Percentiles rank a stretch among this genome's conserved stretches.
Evolutionary conservation across 1,140 invertebrate genomes (phyloP).

Genomic region (Elymnias hypermnestra): DNA sequence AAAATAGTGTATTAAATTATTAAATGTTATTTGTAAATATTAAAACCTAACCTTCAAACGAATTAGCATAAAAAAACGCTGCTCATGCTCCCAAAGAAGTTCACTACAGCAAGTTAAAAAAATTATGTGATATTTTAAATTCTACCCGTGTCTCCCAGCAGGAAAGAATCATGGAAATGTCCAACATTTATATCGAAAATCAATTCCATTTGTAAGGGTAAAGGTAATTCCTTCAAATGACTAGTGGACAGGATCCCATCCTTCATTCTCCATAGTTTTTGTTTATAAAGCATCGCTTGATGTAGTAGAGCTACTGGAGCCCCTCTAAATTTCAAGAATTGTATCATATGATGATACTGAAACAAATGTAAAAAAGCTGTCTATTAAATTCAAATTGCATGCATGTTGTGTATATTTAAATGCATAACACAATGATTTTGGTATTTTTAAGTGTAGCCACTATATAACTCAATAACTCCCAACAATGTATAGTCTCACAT

Average conservation of each 20-base stretch:
- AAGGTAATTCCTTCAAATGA: constrained; percentile 45
- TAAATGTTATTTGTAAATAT: no score
- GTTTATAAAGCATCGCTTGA: constrained; percentile 49
- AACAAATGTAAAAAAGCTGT: constrained; percentile 17
- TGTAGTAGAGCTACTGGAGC: constrained; percentile 36
- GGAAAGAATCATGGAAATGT: constrained; percentile 50
- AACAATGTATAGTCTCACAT: no score
- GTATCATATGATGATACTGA: constrained; percentile 60
- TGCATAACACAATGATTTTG: no score
- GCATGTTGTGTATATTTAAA: no score
- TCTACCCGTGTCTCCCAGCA: constrained; percentile 51
- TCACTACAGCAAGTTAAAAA: not conserved
- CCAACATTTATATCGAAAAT: constrained; percentile 65
- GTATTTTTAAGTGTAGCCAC: not conserved
- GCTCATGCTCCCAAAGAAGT: no score
- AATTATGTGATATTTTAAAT: not conserved
- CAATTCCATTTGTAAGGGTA: constrained; percentile 60
- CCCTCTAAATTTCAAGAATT: constrained; percentile 39
- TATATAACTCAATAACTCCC: not conserved
- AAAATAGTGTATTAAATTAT: no score
- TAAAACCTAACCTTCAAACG: no score
- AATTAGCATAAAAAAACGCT: no score
- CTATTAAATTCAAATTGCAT: no score
- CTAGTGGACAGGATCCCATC: constrained; percentile 42
- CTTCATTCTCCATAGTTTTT: constrained; percentile 56